Percentiles rank a stretch among this genome's conserved stretches.
phyloP scores from a whole-genome alignment of 2,113 vertebrate species.

The Halichoeres trimaculatus region DNA sequence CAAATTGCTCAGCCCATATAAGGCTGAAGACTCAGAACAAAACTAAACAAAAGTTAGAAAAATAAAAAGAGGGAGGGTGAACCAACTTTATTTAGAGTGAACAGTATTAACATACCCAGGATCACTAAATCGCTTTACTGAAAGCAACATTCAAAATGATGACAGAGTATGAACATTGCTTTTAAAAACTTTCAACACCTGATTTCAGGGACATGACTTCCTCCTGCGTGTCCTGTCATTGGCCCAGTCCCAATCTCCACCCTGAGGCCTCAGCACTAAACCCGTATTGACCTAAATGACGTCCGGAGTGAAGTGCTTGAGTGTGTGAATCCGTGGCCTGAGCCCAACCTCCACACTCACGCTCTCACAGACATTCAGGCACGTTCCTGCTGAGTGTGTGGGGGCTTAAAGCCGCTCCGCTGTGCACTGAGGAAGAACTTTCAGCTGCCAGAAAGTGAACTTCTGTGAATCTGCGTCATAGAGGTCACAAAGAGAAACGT shows the following conservation, averaged over 20 bases:
- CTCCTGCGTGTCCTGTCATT: not conserved
- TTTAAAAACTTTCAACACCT: not conserved
- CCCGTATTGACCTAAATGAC: conserved; percentile 2
- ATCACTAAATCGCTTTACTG: too few species aligned
- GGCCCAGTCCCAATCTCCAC: not conserved
- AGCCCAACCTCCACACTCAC: not conserved
- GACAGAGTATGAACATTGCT: not conserved
- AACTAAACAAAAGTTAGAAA: too few species aligned
- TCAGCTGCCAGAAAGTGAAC: too few species aligned
- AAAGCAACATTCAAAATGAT: not conserved
- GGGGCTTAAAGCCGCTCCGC: too few species aligned
- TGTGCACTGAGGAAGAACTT: too few species aligned
- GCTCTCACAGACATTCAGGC: too few species aligned
- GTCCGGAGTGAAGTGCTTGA: not conserved
- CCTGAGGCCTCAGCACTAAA: not conserved
- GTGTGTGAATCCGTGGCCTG: not conserved
- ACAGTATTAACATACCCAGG: too few species aligned
- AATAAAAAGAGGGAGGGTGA: too few species aligned
- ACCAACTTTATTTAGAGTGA: too few species aligned
- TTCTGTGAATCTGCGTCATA: too few species aligned
- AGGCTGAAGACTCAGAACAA: not conserved
- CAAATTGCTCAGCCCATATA: not conserved
- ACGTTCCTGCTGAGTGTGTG: too few species aligned
- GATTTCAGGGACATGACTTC: not conserved
- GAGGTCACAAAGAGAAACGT: too few species aligned